phyloP scores from a whole-genome alignment of 1,140 invertebrate genomes.

The Zaprionus gabonicus region DNA sequence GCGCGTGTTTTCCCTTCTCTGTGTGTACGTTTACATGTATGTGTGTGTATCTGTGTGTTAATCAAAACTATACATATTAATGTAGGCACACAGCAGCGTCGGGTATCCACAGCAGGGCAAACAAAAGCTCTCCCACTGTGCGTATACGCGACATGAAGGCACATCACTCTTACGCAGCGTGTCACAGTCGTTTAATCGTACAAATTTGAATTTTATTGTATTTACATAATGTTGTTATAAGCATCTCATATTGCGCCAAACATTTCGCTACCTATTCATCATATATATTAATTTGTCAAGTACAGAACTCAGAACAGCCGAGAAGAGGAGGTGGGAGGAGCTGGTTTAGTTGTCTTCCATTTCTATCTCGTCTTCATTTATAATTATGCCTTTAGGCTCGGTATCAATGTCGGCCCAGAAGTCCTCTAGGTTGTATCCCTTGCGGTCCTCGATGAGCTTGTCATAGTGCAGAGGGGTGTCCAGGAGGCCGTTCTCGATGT shows the following conservation, averaged over 20 bases:
- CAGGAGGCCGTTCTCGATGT: slow-evolving; percentile 47
- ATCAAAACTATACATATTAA: slow-evolving; percentile 2
- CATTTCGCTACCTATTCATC: neutral
- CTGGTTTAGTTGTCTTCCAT: neutral
- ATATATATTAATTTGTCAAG: neutral
- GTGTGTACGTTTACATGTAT: neutral
- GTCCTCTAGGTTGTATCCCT: neutral
- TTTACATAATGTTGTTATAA: neutral
- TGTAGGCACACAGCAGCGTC: neutral
- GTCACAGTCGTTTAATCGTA: neutral
- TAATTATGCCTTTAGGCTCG: neutral
- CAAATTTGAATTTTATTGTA: neutral
- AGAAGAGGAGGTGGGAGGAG: too few species aligned
- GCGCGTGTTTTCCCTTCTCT: slow-evolving; percentile 19
- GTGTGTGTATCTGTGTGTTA: neutral
- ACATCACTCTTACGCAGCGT: slow-evolving; percentile 13
- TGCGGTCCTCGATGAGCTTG: neutral
- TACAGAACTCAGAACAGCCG: neutral
- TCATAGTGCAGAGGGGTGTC: neutral
- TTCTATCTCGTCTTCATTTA: neutral
- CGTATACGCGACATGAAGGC: slow-evolving; percentile 18
- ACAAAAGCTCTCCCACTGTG: neutral
- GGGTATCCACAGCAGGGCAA: neutral
- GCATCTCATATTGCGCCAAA: neutral
- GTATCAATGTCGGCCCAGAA: neutral